phyloP scores from a whole-genome alignment of 2,113 vertebrate species.

The Sclerurus mexicanus region DNA sequence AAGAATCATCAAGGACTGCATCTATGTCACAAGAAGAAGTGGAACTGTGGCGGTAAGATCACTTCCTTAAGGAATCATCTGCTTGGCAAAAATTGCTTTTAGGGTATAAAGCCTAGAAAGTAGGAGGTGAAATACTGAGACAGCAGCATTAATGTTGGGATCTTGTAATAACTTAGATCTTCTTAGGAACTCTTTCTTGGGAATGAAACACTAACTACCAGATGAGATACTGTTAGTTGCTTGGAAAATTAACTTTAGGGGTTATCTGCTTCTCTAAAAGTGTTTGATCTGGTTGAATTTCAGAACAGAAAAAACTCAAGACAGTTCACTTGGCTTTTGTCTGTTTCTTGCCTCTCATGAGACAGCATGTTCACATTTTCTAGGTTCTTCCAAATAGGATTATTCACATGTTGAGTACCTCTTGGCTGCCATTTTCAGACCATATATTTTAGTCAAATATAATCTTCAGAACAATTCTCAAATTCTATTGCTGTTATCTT shows the following conservation, averaged over 20 bases:
- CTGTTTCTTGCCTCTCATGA: not conserved
- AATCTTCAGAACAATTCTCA: not conserved
- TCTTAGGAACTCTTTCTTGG: not conserved
- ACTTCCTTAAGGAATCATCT: not conserved
- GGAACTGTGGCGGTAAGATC: slow-evolving; percentile 82
- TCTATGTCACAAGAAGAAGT: slow-evolving; percentile 82
- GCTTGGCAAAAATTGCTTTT: not conserved
- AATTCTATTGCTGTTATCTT: not conserved
- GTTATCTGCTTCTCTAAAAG: not conserved
- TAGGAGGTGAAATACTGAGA: not conserved
- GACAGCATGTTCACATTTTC: not conserved
- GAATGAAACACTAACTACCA: not conserved
- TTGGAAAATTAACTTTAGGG: not conserved
- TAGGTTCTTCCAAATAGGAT: not conserved
- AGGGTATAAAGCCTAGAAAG: not conserved
- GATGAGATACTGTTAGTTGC: not conserved
- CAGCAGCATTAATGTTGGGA: not conserved
- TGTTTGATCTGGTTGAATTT: not conserved
- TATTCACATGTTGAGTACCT: not conserved
- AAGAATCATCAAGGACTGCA: slow-evolving; percentile 77
- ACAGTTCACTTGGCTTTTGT: not conserved
- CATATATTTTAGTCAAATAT: not conserved
- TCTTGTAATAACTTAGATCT: not conserved
- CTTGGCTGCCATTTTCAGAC: not conserved
- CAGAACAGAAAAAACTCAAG: not conserved